Conservation (phyloP, 2,888 invertebrate species). For the Catocala sponsa region DNA sequence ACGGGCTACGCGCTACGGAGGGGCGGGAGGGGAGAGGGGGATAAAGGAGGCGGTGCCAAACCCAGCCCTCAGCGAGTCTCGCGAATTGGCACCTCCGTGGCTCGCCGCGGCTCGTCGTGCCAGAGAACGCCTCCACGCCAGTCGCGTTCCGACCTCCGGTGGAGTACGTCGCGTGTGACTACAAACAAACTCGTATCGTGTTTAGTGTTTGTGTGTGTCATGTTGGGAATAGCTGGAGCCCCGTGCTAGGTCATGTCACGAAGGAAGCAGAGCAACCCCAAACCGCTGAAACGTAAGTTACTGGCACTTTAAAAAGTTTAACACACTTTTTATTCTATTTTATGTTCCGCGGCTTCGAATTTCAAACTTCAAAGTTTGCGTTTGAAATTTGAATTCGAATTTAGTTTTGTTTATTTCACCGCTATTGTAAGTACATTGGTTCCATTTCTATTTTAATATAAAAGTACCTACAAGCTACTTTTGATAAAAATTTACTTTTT, state of each 20-base stretch:
- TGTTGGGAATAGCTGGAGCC: conserved; percentile 72
- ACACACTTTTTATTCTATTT: conserved; percentile 1
- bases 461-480: too few relatives aligned
- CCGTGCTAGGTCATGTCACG: conserved; percentile 92
- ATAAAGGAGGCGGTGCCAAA: conserved; percentile 65
- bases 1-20: conserved; percentile 53
- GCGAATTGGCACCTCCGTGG: conserved; percentile 63
- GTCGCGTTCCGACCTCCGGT: conserved; percentile 66
- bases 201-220: conserved; percentile 70
- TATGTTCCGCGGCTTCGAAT: background rate
- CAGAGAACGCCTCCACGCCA: conserved; percentile 61
- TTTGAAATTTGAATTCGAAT: background rate
- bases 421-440: too few relatives aligned
- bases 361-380: conserved; percentile 10
- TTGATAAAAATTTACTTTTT: too few relatives aligned
- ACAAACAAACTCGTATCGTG: conserved; percentile 54
- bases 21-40: conserved; percentile 52
- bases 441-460: too few relatives aligned
- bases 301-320: conserved; percentile 13
- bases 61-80: conserved; percentile 56
- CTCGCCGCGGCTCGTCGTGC: conserved; percentile 18
- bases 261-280: conserved; percentile 98
- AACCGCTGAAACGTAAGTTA: conserved; percentile 97
- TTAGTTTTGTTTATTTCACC: background rate
- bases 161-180: conserved; percentile 56